Percentiles rank a stretch among this genome's conserved stretches.
These are phyloP conservation scores for Plebejus argus DNA, from an alignment of 2,888 invertebrate species.

Conservation along the genomic window DNA sequence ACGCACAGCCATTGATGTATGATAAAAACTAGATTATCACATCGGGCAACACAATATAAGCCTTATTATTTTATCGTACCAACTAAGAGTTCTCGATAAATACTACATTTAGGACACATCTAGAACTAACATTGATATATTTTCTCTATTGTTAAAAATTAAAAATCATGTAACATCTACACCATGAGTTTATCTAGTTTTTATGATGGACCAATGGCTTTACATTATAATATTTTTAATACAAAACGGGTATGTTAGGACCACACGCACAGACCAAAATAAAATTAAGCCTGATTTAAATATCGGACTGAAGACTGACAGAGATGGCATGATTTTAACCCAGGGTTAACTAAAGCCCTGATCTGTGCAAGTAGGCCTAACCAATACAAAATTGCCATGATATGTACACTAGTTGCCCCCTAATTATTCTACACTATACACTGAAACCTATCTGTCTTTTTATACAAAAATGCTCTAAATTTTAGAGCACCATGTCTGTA, in stretches of 20 bases:
- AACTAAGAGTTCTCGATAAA: slow-evolving; percentile 15
- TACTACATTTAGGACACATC: slow-evolving; percentile 17
- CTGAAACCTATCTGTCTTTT: slow-evolving; percentile 52
- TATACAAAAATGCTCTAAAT: slow-evolving; percentile 67
- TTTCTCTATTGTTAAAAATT: slow-evolving; percentile 2
- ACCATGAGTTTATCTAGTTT: slow-evolving; percentile 4
- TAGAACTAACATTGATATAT: slow-evolving; percentile 34
- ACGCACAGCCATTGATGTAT: slow-evolving; percentile 31
- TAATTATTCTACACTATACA: slow-evolving; percentile 63
- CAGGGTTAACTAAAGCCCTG: not conserved
- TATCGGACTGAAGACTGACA: not conserved
- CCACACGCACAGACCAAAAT: not conserved
- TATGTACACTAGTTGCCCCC: slow-evolving; percentile 67
- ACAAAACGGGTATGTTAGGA: slow-evolving; percentile 45
- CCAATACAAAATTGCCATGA: slow-evolving; percentile 62
- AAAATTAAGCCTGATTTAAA: not conserved
- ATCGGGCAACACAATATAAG: not conserved
- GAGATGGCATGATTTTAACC: not conserved
- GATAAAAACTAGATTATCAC: slow-evolving; percentile 20
- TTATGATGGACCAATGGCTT: slow-evolving; percentile 1
- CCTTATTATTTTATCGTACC: slow-evolving; percentile 1
- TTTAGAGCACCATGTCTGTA: slow-evolving; percentile 60
- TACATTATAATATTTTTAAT: slow-evolving; percentile 50
- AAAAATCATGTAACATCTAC: slow-evolving; percentile 14
- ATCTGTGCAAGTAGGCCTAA: slow-evolving; percentile 39